These are phyloP conservation scores for Dryobates pubescens DNA, from an alignment of 2,797 vertebrate genomes.

Conservation along the genomic window DNA sequence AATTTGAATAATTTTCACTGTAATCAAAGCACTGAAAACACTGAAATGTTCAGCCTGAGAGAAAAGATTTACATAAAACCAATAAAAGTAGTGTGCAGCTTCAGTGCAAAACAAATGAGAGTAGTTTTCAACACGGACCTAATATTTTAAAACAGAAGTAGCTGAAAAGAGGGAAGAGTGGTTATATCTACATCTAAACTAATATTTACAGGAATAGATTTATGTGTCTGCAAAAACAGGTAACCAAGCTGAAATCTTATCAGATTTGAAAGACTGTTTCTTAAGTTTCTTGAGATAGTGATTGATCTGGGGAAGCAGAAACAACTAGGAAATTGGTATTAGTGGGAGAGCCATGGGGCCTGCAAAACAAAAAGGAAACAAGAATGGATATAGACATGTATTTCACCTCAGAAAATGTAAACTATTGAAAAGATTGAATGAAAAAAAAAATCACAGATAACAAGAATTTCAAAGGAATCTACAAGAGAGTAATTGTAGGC, in stretches of 20 bases:
- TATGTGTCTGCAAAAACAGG: not conserved
- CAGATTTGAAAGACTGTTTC: not conserved
- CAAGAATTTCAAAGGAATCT: not conserved
- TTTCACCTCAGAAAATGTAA: not conserved
- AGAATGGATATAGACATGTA: not conserved
- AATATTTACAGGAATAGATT: not conserved
- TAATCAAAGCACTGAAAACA: not conserved
- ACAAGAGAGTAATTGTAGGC: not conserved
- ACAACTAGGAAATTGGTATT: not conserved
- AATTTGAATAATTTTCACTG: constrained; percentile 36
- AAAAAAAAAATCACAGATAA: not conserved
- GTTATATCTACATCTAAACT: not conserved
- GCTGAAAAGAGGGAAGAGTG: not conserved
- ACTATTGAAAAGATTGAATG: not conserved
- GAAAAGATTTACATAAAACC: not conserved
- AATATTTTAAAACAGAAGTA: not conserved
- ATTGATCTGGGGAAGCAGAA: not conserved
- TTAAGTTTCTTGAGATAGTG: not conserved
- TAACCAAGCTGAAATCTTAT: not conserved
- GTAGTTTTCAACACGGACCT: not conserved
- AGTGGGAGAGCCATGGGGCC: not conserved
- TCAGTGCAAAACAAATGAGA: not conserved
- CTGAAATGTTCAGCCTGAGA: not conserved
- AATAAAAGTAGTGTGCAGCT: not conserved
- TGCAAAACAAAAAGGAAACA: not conserved